Percentiles rank a stretch among this genome's conserved stretches.
Conservation (phyloP, 2,797 vertebrate species). For the Acanthurus lineatus region DNA sequence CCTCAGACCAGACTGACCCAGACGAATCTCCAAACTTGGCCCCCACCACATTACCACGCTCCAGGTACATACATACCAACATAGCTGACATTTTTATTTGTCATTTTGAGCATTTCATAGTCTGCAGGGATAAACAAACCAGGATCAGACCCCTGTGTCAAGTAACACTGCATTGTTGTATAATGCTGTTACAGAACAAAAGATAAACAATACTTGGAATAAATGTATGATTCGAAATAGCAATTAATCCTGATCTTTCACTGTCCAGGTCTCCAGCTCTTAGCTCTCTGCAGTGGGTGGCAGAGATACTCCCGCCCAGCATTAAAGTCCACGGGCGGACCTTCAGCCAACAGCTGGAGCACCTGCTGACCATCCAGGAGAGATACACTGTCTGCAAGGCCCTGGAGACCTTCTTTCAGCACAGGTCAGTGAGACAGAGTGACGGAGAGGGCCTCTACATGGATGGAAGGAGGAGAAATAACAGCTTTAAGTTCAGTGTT, state of each 20-base stretch:
- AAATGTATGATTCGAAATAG: neutral
- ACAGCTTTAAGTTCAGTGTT: neutral
- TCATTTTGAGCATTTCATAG: neutral
- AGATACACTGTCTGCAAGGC: slow-evolving; percentile 93
- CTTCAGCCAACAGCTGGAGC: slow-evolving; percentile 97
- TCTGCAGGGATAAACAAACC: neutral
- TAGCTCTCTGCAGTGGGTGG: slow-evolving; percentile 97
- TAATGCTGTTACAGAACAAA: neutral
- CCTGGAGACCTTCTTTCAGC: slow-evolving; percentile 98
- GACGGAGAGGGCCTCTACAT: neutral
- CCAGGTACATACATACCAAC: slow-evolving; percentile 56
- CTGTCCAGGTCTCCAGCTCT: slow-evolving; percentile 89
- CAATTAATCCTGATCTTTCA: neutral
- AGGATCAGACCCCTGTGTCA: neutral
- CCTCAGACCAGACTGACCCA: slow-evolving; percentile 90
- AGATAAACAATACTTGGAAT: neutral
- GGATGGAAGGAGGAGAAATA: neutral
- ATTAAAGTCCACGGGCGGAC: slow-evolving; percentile 96
- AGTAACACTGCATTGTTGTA: neutral
- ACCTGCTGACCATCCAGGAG: slow-evolving; percentile 94
- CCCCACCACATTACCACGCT: slow-evolving; percentile 81
- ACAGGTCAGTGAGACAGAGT: slow-evolving; percentile 86
- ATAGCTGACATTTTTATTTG: slow-evolving; percentile 14
- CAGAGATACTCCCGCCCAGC: slow-evolving; percentile 96
- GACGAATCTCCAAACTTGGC: slow-evolving; percentile 84